Evolutionary conservation across 2,113 vertebrate species (phyloP).

Genomic region (Crocuta crocuta): DNA sequence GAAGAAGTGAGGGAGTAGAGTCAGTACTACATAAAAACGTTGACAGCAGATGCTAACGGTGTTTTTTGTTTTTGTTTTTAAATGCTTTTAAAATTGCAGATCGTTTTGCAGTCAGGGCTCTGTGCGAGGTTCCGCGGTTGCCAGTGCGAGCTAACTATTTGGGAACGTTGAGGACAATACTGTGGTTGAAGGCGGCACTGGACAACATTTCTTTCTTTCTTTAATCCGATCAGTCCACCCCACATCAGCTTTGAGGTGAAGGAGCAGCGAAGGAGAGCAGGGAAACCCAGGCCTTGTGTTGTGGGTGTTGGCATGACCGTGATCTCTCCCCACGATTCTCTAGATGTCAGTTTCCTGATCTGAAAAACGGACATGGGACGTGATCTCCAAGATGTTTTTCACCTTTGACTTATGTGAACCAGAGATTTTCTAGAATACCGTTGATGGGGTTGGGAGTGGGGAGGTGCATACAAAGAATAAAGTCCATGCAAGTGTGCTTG

Average conservation of each 20-base stretch:
- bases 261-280: neutral
- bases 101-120: neutral
- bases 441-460: neutral
- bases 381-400: neutral
- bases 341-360: neutral
- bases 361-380: neutral
- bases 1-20: neutral
- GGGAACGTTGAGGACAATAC: neutral
- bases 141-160: rapidly evolving
- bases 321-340: neutral
- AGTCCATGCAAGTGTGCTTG: neutral
- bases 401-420: neutral
- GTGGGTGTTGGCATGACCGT: neutral
- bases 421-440: neutral
- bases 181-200: neutral
- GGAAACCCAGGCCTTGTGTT: neutral
- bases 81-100: neutral
- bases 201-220: neutral
- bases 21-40: neutral
- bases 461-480: neutral
- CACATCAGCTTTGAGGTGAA: neutral
- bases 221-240: neutral
- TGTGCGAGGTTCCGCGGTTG: neutral
- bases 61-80: neutral
- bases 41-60: neutral